Base-by-base conservation (phyloP, 2,113 vertebrate genomes). In the Dipodomys spectabilis region DNA sequence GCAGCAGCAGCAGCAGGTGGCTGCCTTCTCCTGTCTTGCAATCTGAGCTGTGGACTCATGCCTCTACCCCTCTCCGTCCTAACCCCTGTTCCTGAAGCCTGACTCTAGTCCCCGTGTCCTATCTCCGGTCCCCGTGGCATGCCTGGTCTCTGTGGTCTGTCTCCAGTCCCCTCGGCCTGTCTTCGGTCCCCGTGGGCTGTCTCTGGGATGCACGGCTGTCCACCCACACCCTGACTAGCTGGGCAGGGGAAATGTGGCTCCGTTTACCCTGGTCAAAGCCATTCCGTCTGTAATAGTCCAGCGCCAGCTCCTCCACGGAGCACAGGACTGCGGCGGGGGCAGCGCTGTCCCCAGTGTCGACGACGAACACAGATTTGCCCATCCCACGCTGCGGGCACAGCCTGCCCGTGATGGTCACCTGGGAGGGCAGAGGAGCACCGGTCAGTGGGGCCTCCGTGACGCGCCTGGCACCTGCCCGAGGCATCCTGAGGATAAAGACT, bases 361-460 rank as follows among this genome's bases (percentile, higher is more conserved):
- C 71, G 44, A 99, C 96, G 94, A 99, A 99, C 68, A 98, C 98
- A 2, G 99, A 99, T 95, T 99, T 99, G 67, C 99, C 99, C 96
- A 95, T 98, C 13, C 99, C 98, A 0, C 90, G 98, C 78, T 99
- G 99, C 7, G 99, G 99, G 95, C 99, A 99, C 96, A 99, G 97
- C 97, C 99, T 98, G 53, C 99, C 99, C 71, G 98, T 98, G 97
- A 99, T 99, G 7, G 99, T 99, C 91, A 99, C 99, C 99, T 99
- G 95, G 30, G 27, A 95, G 0, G 88, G 10, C 2, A 92, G 74
- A 71, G 90, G 30, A 81, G 94, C 45, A 5, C 8, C 32, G 5
- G 0, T 94, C 6, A 82, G 77, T 20, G 57, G 32, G 5, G 0
- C 23, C 15, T 20, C 27, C 27, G 67, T 18, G 1, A 7, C 6